phyloP scores from a whole-genome alignment of 2,797 vertebrate genomes.

The Anguilla obscura region DNA sequence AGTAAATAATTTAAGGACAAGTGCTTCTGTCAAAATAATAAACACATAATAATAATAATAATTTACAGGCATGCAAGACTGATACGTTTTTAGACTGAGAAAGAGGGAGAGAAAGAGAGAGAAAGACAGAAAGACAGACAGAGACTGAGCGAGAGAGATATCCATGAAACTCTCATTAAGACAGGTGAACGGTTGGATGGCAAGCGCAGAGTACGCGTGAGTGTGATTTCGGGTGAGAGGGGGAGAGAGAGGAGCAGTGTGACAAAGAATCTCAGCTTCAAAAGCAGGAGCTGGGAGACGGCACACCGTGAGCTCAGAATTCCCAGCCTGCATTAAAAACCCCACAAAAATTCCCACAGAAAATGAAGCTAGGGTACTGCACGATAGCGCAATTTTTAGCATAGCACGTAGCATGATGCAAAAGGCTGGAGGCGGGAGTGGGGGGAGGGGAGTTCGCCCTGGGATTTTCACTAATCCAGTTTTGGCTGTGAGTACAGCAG shows the following conservation, averaged over 20 bases:
- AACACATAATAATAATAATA: neutral
- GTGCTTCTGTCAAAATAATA: neutral
- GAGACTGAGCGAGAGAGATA: constrained; percentile 29
- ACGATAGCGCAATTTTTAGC: too few relatives aligned
- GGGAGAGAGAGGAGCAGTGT: constrained; percentile 25
- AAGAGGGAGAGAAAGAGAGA: constrained; percentile 28
- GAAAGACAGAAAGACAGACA: constrained; percentile 13
- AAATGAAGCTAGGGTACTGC: neutral
- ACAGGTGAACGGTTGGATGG: neutral
- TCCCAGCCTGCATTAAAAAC: constrained; percentile 42
- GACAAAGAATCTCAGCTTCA: constrained; percentile 32
- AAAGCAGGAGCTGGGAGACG: constrained; percentile 22
- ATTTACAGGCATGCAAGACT: neutral
- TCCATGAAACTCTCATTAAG: neutral
- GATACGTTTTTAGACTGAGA: constrained; percentile 30
- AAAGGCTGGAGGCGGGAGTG: neutral
- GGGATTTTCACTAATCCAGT: neutral
- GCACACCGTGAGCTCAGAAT: constrained; percentile 30
- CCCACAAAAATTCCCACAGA: constrained; percentile 51
- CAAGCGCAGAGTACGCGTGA: constrained; percentile 1
- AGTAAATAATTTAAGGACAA: neutral
- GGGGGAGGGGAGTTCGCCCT: neutral
- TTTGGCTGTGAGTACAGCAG: neutral
- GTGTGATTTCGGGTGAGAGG: constrained; percentile 18
- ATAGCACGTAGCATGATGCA: neutral